Evolutionary conservation across 2,888 invertebrate genomes (phyloP), one percentile per base, ranked within the genome.

Genomic region (Leptopilina myrica): DNA sequence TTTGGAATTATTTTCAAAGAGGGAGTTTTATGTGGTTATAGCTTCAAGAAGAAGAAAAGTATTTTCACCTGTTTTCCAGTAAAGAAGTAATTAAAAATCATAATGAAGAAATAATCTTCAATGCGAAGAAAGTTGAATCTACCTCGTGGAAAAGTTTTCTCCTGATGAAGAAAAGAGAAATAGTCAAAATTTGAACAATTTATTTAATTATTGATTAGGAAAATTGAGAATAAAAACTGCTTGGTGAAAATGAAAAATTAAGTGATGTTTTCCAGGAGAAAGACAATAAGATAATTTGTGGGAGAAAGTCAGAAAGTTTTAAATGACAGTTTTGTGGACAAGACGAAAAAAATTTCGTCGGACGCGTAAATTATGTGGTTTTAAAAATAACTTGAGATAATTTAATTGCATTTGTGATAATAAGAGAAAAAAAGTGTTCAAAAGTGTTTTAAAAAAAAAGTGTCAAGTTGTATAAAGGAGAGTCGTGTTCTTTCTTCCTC

Each of bases 261-360:
- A 33, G 4, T 33, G 33, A 53, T 56, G 53, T 56, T 26, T 46
- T 56, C 26, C 33, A 33, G 53, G 3, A 53, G 14, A 33, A 56
- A 9, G 33, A 56, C n/a, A 56, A 33, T 53, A 59, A 59, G 73
- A 26, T 33, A 33, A 33, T 33, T 33, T 33, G 12, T 53, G 0
- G 8, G 26, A 2, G 56, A 40, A 49, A 67, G n/a, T 53, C 33
- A 73, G 56, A 73, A 40, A 59, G 56, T 73, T 73, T 73, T 73
- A 73, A 73, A 73, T 73, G 73, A 56, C 56, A 73, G 56, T 73
- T 56, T 40, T 5, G 73, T 73, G 73, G 73, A 73, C 56, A 73
- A 73, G 56, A 73, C 56, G 73, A 33, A 73, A 73, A 73, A 73
- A 73, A n/a, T 73, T 56, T 73, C 73, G 73, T 40, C 73, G 73